Evolutionary conservation across 1,140 invertebrate species (phyloP), one percentile per base, ranked within the genome.

Genomic region (Drosophila malerkotliana): DNA sequence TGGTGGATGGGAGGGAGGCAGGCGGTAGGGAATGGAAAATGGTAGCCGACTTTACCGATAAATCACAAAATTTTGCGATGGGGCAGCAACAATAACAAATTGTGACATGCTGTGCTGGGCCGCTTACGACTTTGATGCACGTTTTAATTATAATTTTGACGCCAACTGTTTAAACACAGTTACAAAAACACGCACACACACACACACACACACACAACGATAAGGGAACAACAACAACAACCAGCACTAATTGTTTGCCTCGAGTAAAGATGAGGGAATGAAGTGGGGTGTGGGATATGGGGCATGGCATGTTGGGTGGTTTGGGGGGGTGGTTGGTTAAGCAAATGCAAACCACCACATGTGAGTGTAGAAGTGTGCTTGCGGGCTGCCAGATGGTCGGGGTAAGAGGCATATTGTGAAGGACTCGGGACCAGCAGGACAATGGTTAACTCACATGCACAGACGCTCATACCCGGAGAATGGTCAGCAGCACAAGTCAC

Each of bases 61-160:
- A 74, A 74, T 74, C 71, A 74, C 30, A 53, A 74, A 74, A 69
- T 51, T 77, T 59, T 56, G 72, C 69, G 26, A 56, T 21, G 52
- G 66, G 41, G 56, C 53, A 55, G 53, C 52, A 32, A 67, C 55
- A 76, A 64, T 64, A 77, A 72, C 68, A 79, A 83, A 83, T 88
- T 83, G 72, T 82, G 71, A 88, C 82, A 87, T 88, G 83, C 82
- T 85, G 81, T 53, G 81, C 68, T 56, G 18, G 6, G 75, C 60
- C 59, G 63, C 41, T 79, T 72, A 69, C 66, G 83, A 83, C 72
- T 88, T 88, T 88, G 83, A 89, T 88, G 84, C 79, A 88, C 84
- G 79, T 83, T 88, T 88, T 89, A 88, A 89, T 88, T 88, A 88
- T 81, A 87, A 81, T 85, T 85, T 85, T 87, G 82, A 87, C 81